These are phyloP conservation scores for Microtus californicus DNA, from an alignment of 2,797 vertebrate genomes.

Conservation along the genomic window DNA sequence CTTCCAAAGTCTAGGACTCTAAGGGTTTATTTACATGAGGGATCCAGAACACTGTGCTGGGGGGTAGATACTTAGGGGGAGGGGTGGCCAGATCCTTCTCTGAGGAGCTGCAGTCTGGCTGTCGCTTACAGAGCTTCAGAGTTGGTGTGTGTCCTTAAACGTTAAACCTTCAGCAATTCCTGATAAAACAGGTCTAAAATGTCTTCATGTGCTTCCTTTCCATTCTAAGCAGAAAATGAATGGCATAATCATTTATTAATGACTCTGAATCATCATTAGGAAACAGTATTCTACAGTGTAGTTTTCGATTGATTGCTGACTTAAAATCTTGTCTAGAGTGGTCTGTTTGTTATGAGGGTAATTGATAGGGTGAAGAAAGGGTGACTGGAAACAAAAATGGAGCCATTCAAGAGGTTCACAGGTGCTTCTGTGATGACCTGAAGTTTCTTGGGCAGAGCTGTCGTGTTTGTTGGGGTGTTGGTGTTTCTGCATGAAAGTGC, in stretches of 20 bases:
- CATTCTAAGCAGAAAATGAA: conserved; percentile 12
- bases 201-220: neutral
- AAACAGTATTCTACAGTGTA: neutral
- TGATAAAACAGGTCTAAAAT: neutral
- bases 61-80: neutral
- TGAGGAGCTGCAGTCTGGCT: neutral
- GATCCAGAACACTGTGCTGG: neutral
- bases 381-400: neutral
- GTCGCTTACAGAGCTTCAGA: neutral
- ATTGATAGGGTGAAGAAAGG: neutral
- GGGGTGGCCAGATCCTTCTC: neutral
- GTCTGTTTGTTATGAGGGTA: neutral
- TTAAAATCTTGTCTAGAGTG: neutral
- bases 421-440: neutral
- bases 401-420: neutral
- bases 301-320: conserved; percentile 5
- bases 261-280: neutral
- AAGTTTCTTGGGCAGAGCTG: neutral
- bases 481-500: fast-evolving
- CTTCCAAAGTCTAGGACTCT: neutral
- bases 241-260: neutral
- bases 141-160: neutral
- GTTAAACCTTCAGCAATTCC: neutral
- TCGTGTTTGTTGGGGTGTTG: neutral
- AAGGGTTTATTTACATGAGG: neutral